These are phyloP conservation scores for Hypanus sabinus DNA, from an alignment of 2,113 vertebrate species.

Conservation along the genomic window DNA sequence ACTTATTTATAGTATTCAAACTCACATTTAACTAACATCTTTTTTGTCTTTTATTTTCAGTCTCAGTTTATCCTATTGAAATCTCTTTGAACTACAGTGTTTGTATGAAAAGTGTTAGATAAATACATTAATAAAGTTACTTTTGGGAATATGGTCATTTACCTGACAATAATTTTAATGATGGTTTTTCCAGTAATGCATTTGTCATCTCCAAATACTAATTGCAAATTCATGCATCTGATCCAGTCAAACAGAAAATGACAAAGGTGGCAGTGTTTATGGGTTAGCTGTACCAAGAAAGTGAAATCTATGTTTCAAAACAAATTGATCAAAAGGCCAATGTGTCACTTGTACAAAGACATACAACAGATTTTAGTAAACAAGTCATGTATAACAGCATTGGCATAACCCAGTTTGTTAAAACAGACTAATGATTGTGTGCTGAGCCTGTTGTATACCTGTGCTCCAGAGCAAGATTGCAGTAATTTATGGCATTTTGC, in stretches of 20 bases:
- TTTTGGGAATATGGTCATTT: not conserved
- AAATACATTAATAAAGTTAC: no score
- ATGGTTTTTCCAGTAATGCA: not conserved
- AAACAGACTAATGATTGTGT: not conserved
- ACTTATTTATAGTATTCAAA: no score
- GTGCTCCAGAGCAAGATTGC: not conserved
- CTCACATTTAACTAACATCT: no score
- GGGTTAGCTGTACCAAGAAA: not conserved
- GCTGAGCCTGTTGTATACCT: not conserved
- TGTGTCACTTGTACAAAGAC: not conserved
- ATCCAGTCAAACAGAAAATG: not conserved
- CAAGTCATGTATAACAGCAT: not conserved
- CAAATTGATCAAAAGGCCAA: not conserved
- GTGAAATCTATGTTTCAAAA: not conserved
- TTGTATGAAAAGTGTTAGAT: no score
- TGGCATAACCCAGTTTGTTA: not conserved
- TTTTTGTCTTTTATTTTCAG: no score
- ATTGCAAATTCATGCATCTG: not conserved
- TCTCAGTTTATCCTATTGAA: no score
- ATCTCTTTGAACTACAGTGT: no score
- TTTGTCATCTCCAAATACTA: not conserved
- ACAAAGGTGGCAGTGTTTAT: not conserved
- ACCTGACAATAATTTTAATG: not conserved
- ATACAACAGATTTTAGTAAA: not conserved
- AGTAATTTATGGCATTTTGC: not conserved